Evolutionary conservation across 2,888 invertebrate species (phyloP).

Genomic region (Tachina fera): DNA sequence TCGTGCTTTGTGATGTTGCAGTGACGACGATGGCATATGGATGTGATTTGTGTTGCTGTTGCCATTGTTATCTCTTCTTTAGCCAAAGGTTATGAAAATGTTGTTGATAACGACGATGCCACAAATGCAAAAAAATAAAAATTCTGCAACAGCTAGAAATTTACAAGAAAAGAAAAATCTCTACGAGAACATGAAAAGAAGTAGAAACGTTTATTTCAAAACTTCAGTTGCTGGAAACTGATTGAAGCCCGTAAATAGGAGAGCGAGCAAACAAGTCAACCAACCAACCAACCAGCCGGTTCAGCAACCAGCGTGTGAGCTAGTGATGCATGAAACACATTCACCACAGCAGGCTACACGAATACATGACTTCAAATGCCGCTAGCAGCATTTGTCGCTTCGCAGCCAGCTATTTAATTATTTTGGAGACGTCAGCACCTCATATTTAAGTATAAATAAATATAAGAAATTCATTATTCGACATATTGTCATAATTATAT

Average conservation of each 20-base stretch:
- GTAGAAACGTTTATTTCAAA: conserved; percentile 40
- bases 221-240: conserved; percentile 37
- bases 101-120: conserved; percentile 16
- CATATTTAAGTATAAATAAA: too few relatives aligned
- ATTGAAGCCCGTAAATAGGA: conserved; percentile 17
- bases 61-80: conserved; percentile 56
- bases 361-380: too few relatives aligned
- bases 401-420: too few relatives aligned
- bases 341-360: too few relatives aligned
- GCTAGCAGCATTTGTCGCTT: too few relatives aligned
- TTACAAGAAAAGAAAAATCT: conserved; percentile 33
- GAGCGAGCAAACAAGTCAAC: conserved; percentile 22
- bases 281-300: not conserved
- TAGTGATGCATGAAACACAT: too few relatives aligned
- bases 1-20: conserved; percentile 3
- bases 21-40: conserved; percentile 41
- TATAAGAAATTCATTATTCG: too few relatives aligned
- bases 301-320: too few relatives aligned
- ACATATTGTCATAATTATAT: too few relatives aligned
- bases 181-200: conserved; percentile 14
- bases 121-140: conserved; percentile 34
- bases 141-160: conserved; percentile 25
- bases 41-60: conserved; percentile 17
- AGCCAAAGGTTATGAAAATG: conserved; percentile 63
- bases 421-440: too few relatives aligned